Percentiles rank a stretch among this genome's conserved stretches.
Evolutionary conservation across 2,113 vertebrate genomes (phyloP).

Genomic region (Cinclus mexicanus): DNA sequence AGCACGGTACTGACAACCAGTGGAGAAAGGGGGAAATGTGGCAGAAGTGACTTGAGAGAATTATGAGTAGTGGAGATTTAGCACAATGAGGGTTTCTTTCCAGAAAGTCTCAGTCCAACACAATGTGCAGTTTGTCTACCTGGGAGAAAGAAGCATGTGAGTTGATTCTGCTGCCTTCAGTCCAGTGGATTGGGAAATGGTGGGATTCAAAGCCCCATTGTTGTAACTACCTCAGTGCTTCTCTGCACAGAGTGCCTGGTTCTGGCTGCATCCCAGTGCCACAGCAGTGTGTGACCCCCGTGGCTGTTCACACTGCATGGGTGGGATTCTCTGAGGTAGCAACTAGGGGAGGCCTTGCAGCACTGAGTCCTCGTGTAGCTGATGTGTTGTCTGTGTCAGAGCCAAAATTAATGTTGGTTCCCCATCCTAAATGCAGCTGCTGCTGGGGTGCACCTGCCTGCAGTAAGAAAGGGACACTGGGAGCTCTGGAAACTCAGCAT

Average conservation of each 20-base stretch:
- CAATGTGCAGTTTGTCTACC: neutral
- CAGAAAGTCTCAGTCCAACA: neutral
- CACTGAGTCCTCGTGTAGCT: neutral
- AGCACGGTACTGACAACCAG: slow-evolving; percentile 44
- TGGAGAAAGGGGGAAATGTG: slow-evolving; percentile 25
- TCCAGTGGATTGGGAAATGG: neutral
- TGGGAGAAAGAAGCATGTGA: rapidly evolving
- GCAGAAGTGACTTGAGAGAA: neutral
- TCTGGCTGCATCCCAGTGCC: neutral
- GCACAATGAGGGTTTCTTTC: neutral
- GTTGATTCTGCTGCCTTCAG: neutral
- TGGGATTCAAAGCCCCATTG: neutral
- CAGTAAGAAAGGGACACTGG: neutral
- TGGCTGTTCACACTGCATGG: rapidly evolving
- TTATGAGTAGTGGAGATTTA: neutral
- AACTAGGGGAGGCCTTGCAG: neutral
- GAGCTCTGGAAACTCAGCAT: neutral
- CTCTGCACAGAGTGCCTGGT: neutral
- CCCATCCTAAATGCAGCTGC: neutral
- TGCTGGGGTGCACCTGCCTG: neutral
- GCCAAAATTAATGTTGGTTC: neutral
- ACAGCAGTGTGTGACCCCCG: neutral
- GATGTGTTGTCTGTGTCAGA: neutral
- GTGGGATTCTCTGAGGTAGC: neutral
- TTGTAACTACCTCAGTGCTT: neutral